phyloP scores from a whole-genome alignment of 2,888 invertebrate species.

The Tethea ocularis region DNA sequence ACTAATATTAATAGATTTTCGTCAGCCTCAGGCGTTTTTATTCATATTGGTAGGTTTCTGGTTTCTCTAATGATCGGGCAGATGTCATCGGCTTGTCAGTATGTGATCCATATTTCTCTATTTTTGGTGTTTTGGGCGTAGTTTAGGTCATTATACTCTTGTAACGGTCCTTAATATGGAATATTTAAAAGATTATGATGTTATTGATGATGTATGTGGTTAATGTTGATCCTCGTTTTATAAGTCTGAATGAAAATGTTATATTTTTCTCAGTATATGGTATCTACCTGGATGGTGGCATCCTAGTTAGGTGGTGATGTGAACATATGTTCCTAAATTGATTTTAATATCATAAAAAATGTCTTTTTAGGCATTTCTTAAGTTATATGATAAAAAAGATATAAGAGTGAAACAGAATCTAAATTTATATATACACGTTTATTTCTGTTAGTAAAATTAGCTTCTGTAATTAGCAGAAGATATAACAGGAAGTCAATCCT shows the following conservation, averaged over 20 bases:
- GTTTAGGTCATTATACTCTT: constrained; percentile 21
- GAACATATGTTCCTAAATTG: too few species aligned
- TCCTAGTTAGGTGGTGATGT: too few species aligned
- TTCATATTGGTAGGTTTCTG: constrained; percentile 37
- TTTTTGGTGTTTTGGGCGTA: constrained; percentile 49
- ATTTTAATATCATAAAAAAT: too few species aligned
- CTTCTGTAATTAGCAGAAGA: not conserved
- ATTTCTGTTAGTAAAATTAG: not conserved
- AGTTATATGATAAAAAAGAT: too few species aligned
- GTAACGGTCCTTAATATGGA: not conserved
- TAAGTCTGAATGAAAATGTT: too few species aligned
- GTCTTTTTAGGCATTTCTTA: too few species aligned
- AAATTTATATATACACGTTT: too few species aligned
- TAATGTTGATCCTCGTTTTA: too few species aligned
- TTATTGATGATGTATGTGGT: too few species aligned
- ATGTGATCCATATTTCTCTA: constrained; percentile 46
- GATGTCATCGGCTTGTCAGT: constrained; percentile 62
- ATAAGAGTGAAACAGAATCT: too few species aligned
- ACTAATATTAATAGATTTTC: constrained; percentile 76
- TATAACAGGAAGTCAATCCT: not conserved
- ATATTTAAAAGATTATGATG: not conserved
- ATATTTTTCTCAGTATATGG: too few species aligned
- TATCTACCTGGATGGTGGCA: too few species aligned
- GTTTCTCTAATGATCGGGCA: constrained; percentile 70
- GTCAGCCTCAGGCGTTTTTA: constrained; percentile 58